Evolutionary conservation across 2,113 vertebrate species (phyloP).

Genomic region (Columbina picui): DNA sequence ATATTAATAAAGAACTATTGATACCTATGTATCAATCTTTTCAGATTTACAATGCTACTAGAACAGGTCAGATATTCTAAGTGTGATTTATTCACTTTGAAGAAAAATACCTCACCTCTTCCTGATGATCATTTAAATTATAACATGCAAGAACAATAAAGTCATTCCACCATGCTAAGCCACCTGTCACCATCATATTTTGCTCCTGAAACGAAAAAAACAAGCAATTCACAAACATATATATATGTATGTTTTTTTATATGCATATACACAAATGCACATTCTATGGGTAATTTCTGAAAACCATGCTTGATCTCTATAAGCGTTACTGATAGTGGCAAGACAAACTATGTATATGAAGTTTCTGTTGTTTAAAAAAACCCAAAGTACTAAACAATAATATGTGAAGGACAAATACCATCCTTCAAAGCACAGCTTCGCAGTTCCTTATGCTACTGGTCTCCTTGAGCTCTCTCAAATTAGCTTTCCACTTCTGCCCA

Average conservation of each 20-base stretch:
- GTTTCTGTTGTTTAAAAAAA: background rate
- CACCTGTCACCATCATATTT: conserved; percentile 96
- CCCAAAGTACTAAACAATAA: background rate
- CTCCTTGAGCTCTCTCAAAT: background rate
- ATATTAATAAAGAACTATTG: background rate
- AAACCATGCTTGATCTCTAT: background rate
- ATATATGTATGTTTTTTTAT: background rate
- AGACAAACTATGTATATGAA: background rate
- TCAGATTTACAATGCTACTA: background rate
- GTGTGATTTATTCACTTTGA: background rate
- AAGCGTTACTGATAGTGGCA: background rate
- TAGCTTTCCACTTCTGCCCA: background rate
- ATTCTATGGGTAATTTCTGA: background rate
- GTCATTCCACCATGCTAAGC: conserved; percentile 97
- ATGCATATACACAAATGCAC: fast-evolving
- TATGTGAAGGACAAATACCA: background rate
- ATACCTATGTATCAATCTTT: background rate
- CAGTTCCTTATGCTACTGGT: background rate
- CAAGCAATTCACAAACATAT: background rate
- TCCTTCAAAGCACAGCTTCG: background rate
- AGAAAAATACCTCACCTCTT: conserved; percentile 84
- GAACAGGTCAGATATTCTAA: background rate
- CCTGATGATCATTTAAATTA: conserved; percentile 91
- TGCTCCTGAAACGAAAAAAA: conserved; percentile 85
- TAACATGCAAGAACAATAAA: conserved; percentile 97